Evolutionary conservation across 2,113 vertebrate genomes (phyloP).

Genomic region (Caretta caretta): DNA sequence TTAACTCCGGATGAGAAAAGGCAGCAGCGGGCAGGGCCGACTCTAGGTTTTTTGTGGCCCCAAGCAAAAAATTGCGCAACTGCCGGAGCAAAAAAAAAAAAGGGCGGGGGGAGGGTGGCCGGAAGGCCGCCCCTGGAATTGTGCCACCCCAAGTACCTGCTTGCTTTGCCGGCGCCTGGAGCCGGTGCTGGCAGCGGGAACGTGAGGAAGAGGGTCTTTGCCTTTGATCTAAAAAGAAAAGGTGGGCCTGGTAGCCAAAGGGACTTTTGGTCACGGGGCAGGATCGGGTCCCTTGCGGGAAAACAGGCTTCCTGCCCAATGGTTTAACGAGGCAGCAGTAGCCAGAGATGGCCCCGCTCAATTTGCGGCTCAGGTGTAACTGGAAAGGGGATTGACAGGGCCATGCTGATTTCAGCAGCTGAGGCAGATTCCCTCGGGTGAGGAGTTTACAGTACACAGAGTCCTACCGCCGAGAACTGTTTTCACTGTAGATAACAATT

Average conservation of each 20-base stretch:
- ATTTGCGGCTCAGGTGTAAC: background rate
- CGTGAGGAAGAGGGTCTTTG: background rate
- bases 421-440: background rate
- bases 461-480: background rate
- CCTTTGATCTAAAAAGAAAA: background rate
- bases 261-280: background rate
- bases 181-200: background rate
- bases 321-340: background rate
- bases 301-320: background rate
- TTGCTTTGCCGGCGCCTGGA: no score
- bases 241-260: no score
- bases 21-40: background rate
- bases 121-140: no score
- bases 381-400: background rate
- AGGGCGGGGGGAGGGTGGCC: no score
- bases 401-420: background rate
- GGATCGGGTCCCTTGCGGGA: background rate
- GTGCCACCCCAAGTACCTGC: no score
- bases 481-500: slow-evolving; percentile 36
- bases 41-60: no score
- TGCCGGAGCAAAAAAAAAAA: no score
- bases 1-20: background rate
- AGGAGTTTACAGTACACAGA: slow-evolving; percentile 45
- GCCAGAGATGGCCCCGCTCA: background rate
- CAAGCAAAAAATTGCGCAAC: no score